phyloP scores from a whole-genome alignment of 2,113 vertebrate species.

The Eubucco bourcierii region DNA sequence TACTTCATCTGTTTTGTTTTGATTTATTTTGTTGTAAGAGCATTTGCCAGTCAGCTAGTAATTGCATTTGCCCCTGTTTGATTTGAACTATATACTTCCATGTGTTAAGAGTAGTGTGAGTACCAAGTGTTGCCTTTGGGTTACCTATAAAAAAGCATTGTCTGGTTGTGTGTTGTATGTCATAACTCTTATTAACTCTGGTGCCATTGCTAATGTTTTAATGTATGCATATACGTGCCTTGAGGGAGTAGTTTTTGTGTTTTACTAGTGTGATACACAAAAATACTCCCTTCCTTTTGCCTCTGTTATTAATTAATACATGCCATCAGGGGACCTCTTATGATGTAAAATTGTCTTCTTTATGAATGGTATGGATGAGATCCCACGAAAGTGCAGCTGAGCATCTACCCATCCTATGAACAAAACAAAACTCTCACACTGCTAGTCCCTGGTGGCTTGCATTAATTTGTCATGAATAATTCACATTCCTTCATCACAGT shows the following conservation, averaged over 20 bases:
- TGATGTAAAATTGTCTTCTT: constrained; percentile 70
- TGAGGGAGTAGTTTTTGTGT: constrained; percentile 71
- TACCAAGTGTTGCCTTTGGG: background rate
- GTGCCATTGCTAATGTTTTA: constrained; percentile 72
- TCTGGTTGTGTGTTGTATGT: constrained; percentile 54
- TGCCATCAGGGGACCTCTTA: constrained; percentile 72
- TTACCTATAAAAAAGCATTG: constrained; percentile 40
- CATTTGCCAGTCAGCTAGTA: background rate
- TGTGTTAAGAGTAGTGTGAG: background rate
- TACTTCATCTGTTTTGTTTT: background rate
- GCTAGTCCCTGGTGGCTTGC: background rate
- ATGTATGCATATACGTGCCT: constrained; percentile 64
- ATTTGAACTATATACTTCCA: background rate
- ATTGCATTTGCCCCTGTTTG: background rate
- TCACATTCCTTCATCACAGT: constrained; percentile 57
- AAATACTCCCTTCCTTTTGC: constrained; percentile 67
- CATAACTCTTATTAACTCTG: constrained; percentile 70
- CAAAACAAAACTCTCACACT: constrained; percentile 25
- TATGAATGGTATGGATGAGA: constrained; percentile 60
- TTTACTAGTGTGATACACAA: constrained; percentile 70
- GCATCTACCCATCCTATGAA: constrained; percentile 15
- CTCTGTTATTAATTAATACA: constrained; percentile 77
- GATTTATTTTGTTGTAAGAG: background rate
- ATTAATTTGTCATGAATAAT: constrained; percentile 72
- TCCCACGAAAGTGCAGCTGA: constrained; percentile 51